Conservation (phyloP, 2,113 vertebrate genomes). For the Lamprologus tigripictilis region DNA sequence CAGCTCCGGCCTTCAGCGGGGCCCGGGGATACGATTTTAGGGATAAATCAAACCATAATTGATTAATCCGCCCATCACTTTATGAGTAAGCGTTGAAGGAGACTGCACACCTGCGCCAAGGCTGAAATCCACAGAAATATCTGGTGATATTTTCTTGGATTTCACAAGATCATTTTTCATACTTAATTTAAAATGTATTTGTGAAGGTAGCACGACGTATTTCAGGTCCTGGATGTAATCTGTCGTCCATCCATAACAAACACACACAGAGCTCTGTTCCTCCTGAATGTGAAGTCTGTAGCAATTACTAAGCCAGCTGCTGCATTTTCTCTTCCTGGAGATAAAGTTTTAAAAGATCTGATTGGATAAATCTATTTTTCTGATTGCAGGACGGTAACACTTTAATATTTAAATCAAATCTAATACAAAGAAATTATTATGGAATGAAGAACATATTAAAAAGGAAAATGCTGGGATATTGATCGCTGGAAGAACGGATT, state of each 20-base stretch:
- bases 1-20: background rate
- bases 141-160: background rate
- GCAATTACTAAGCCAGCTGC: background rate
- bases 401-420: background rate
- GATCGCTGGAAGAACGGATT: background rate
- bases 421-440: background rate
- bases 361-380: background rate
- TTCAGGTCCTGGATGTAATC: background rate
- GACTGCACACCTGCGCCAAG: background rate
- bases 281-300: background rate
- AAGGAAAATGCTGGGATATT: background rate
- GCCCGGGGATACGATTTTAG: background rate
- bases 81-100: background rate
- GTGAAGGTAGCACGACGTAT: background rate
- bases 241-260: background rate
- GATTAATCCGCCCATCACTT: background rate
- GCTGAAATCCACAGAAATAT: background rate
- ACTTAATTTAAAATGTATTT: background rate
- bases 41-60: background rate
- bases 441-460: background rate
- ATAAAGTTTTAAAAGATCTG: background rate
- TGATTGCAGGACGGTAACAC: fast-evolving
- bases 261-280: background rate
- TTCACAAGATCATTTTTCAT: background rate
- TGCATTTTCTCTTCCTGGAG: background rate